phyloP scores from a whole-genome alignment of 2,113 vertebrate species.

The Sinocyclocheilus anophthalmus region DNA sequence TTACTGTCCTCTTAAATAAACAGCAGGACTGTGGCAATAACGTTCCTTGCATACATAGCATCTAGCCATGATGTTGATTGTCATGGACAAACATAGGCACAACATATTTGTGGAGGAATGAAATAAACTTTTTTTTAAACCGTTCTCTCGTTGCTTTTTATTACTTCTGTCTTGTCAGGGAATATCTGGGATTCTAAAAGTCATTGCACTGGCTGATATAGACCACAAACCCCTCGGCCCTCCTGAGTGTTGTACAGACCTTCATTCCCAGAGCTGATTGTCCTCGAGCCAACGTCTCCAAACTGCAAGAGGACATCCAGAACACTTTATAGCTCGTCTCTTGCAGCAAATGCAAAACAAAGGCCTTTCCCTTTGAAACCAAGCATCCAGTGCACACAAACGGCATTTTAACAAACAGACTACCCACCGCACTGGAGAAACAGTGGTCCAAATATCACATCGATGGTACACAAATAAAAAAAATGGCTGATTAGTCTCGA shows the following conservation, averaged over 20 bases:
- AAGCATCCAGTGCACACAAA: constrained; percentile 56
- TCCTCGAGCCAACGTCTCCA: neutral
- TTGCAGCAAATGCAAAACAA: constrained; percentile 13
- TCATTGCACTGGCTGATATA: constrained; percentile 44
- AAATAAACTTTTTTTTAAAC: constrained; percentile 47
- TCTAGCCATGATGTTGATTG: constrained; percentile 66
- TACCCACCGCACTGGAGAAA: constrained; percentile 35
- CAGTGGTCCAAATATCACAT: constrained; percentile 29
- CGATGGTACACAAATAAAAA: neutral
- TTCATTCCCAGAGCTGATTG: neutral
- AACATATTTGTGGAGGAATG: constrained; percentile 45
- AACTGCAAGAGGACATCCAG: neutral
- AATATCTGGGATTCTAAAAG: constrained; percentile 53
- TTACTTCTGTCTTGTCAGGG: constrained; percentile 58
- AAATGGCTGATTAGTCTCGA: constrained; percentile 17
- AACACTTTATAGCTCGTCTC: neutral
- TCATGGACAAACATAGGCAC: constrained; percentile 51
- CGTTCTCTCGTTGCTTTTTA: constrained; percentile 27
- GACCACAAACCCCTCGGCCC: constrained; percentile 18
- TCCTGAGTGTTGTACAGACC: constrained; percentile 27
- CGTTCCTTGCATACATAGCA: constrained; percentile 59
- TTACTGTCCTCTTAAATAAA: constrained; percentile 56
- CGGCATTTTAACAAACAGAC: neutral
- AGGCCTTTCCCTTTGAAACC: constrained; percentile 3
- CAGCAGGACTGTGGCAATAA: constrained; percentile 80